phyloP scores from a whole-genome alignment of 2,888 invertebrate species.

The Trileptium ribeirensis region DNA sequence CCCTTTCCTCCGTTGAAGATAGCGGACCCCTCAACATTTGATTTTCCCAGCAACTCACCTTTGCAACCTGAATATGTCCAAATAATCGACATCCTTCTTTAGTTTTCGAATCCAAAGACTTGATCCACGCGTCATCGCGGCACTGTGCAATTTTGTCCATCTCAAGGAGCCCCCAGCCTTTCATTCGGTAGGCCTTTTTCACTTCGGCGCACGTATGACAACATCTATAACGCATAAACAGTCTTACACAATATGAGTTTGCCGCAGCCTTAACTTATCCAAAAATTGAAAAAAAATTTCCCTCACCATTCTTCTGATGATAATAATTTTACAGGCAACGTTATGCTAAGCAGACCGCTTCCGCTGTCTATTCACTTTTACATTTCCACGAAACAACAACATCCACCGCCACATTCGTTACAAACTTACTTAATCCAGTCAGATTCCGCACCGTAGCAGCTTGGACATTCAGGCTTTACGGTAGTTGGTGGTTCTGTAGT shows the following conservation, averaged over 20 bases:
- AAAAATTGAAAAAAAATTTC: not conserved
- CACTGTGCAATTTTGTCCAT: constrained; percentile 79
- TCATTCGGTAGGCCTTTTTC: constrained; percentile 76
- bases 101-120: constrained; percentile 69
- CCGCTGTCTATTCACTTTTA: too few relatives aligned
- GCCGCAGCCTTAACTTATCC: too few relatives aligned
- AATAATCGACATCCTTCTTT: constrained; percentile 91
- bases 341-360: too few relatives aligned
- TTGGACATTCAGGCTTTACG: constrained; percentile 64
- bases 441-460: constrained; percentile 83
- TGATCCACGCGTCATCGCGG: constrained; percentile 69
- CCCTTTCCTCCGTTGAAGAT: too few relatives aligned
- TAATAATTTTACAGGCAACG: too few relatives aligned
- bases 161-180: constrained; percentile 77
- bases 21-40: too few relatives aligned
- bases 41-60: constrained; percentile 62
- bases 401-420: constrained; percentile 7
- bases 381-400: not conserved
- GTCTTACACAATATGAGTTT: not conserved
- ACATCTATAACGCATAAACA: constrained; percentile 61
- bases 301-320: too few relatives aligned
- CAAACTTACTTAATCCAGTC: constrained; percentile 52
- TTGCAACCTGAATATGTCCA: constrained; percentile 86
- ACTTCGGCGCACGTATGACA: constrained; percentile 96
- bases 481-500: constrained; percentile 11